Conservation (phyloP, 2,888 invertebrate genomes). For the Andrena camellia region DNA sequence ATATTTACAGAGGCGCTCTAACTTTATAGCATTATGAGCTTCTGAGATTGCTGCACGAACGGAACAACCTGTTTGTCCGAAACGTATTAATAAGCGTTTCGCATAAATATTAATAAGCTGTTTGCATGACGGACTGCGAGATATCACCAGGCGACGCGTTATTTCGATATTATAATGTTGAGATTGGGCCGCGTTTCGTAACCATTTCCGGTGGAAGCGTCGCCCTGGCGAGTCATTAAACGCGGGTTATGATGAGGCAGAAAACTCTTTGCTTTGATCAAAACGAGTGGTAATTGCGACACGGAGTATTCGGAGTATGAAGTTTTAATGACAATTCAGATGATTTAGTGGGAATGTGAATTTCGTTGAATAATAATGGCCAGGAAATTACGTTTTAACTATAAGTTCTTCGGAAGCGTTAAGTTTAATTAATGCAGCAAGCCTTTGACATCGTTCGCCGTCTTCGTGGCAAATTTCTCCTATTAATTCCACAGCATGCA, state of each 20-base stretch:
- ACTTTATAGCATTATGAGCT: constrained; percentile 54
- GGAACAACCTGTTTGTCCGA: constrained; percentile 56
- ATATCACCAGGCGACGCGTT: neutral
- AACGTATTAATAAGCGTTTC: constrained; percentile 46
- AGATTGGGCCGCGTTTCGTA: neutral
- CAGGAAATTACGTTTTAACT: neutral
- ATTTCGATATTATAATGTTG: constrained; percentile 34
- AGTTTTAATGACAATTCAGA: constrained; percentile 9
- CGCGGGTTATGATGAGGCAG: neutral
- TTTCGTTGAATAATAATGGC: constrained; percentile 4
- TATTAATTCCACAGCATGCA: constrained; percentile 44
- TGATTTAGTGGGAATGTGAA: neutral
- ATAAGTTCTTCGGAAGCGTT: neutral
- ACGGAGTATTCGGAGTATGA: neutral
- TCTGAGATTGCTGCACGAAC: constrained; percentile 48
- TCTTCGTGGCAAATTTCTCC: constrained; percentile 4
- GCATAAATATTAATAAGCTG: constrained; percentile 58
- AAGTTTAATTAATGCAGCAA: constrained; percentile 28
- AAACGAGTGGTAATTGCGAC: no score
- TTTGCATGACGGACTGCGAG: constrained; percentile 13
- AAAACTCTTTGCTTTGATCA: neutral
- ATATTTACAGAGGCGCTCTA: constrained; percentile 51
- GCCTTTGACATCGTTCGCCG: constrained; percentile 3
- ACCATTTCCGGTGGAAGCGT: constrained; percentile 11
- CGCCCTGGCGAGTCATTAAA: neutral